These are phyloP conservation scores for Hipparchia semele DNA, from an alignment of 2,888 invertebrate genomes.

Conservation along the genomic window DNA sequence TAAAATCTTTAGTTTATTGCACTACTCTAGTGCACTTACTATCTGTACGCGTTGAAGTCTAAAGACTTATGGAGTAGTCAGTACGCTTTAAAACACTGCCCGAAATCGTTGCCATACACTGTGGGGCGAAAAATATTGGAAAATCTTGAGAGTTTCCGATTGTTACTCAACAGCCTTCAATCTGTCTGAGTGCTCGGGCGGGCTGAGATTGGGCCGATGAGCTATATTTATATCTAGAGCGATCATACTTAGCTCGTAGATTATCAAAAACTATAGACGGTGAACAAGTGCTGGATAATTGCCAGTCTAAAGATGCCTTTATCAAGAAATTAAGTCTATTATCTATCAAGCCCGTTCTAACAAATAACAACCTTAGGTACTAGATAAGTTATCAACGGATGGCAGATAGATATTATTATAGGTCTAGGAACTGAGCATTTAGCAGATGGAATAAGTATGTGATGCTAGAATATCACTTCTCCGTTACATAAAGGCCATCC, in stretches of 20 bases:
- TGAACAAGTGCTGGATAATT: neutral
- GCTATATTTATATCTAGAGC: constrained; percentile 10
- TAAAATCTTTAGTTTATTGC: no score
- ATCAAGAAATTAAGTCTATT: neutral
- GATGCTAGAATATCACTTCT: no score
- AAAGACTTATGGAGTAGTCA: neutral
- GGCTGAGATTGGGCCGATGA: constrained; percentile 33
- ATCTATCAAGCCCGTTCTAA: no score
- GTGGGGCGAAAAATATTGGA: constrained; percentile 55
- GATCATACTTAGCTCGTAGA: neutral
- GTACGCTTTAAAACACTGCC: constrained; percentile 24
- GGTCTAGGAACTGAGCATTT: no score
- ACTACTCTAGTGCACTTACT: neutral
- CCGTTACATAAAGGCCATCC: no score
- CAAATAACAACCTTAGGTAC: no score
- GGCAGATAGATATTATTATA: no score
- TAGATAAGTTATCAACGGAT: no score
- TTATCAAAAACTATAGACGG: neutral
- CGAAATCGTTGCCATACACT: constrained; percentile 40
- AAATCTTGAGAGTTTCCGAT: constrained; percentile 66
- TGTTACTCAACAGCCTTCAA: constrained; percentile 61
- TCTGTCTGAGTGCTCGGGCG: constrained; percentile 69
- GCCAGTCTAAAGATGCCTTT: neutral
- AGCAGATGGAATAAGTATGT: no score
- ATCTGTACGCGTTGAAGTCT: neutral